Evolutionary conservation across 1,140 invertebrate genomes (phyloP).

Genomic region (Lepidurus packardi): DNA sequence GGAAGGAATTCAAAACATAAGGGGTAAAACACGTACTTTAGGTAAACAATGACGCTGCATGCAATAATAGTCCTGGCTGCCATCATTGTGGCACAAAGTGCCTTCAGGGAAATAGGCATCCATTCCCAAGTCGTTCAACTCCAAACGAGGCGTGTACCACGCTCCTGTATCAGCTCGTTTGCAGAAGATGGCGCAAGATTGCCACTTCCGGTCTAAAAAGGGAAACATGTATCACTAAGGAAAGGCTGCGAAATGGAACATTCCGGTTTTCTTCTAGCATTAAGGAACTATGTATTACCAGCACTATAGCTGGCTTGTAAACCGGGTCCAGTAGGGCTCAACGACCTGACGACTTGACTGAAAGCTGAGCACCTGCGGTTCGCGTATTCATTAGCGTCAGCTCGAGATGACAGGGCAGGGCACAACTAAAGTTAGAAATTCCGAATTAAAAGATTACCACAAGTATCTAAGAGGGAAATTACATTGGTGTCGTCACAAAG

Average conservation of each 20-base stretch:
- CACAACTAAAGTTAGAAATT: background rate
- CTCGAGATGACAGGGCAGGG: conserved; percentile 52
- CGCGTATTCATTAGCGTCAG: conserved; percentile 52
- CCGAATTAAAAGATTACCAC: background rate
- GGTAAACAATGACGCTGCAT: conserved; percentile 65
- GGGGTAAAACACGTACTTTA: conserved; percentile 46
- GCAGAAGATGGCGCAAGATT: conserved; percentile 70
- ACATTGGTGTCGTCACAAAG: conserved; percentile 61
- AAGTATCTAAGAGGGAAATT: conserved; percentile 37
- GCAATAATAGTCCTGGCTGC: conserved; percentile 60
- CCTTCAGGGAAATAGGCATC: conserved; percentile 73
- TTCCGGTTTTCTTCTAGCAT: background rate
- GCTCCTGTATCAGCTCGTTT: conserved; percentile 55
- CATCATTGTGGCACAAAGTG: conserved; percentile 67
- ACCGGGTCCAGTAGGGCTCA: conserved; percentile 57
- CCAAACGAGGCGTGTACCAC: conserved; percentile 65
- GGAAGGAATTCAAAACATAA: background rate
- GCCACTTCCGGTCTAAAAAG: conserved; percentile 58
- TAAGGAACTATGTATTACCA: conserved; percentile 43
- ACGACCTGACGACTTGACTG: conserved; percentile 51
- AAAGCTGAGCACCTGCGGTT: conserved; percentile 57
- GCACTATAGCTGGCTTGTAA: conserved; percentile 63
- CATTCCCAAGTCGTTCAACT: conserved; percentile 63
- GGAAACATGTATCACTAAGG: conserved; percentile 17
- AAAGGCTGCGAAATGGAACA: background rate